Conservation (phyloP, 2,113 vertebrate genomes). For the Phodopus roborovskii region DNA sequence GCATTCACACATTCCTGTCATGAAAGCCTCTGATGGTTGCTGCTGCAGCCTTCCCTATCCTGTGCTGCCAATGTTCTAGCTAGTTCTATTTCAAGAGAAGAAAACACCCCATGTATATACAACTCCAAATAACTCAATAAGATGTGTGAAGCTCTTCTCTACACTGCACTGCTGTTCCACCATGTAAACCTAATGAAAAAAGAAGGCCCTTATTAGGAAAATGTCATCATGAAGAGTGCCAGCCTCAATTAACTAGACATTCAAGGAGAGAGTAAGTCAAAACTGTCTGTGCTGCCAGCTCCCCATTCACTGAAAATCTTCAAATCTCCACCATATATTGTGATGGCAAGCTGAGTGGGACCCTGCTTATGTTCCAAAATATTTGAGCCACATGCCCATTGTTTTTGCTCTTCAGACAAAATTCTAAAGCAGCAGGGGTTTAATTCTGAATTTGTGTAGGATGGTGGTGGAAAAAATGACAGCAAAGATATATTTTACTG, state of each 20-base stretch:
- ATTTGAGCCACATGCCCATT: background rate
- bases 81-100: background rate
- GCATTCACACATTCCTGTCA: slow-evolving; percentile 30
- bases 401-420: background rate
- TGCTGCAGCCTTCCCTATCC: background rate
- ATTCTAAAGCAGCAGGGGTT: slow-evolving; percentile 19
- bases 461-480: background rate
- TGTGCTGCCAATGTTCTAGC: background rate
- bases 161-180: background rate
- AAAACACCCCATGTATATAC: accelerated
- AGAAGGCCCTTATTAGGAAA: background rate
- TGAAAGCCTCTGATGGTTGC: background rate
- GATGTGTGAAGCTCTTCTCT: background rate
- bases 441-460: background rate
- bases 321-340: background rate
- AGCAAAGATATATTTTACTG: background rate
- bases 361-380: background rate
- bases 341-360: background rate
- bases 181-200: background rate
- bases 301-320: background rate
- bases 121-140: background rate
- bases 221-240: background rate
- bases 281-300: background rate
- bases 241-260: background rate
- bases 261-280: background rate